Percentiles rank a stretch among this genome's conserved stretches.
Evolutionary conservation across 2,797 vertebrate species (phyloP).

Genomic region (Diceros bicornis): DNA sequence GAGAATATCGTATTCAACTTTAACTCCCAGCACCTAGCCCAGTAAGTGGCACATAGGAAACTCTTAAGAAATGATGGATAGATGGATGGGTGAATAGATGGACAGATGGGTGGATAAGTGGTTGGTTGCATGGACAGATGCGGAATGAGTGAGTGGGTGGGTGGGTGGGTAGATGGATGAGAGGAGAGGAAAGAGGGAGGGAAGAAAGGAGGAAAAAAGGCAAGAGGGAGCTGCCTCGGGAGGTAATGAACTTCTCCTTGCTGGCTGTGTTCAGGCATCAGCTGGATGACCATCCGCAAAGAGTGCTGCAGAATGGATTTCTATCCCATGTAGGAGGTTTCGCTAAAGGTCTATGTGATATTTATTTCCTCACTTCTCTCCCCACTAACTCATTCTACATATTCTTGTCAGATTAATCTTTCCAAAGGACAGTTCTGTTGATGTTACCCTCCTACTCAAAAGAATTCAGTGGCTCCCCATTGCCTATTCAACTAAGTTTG

Average conservation of each 20-base stretch:
- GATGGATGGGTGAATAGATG: too few relatives aligned
- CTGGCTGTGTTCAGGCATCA: background rate
- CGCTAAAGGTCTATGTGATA: conserved; percentile 66
- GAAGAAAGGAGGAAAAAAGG: background rate
- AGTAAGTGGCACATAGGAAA: background rate
- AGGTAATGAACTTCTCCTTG: background rate
- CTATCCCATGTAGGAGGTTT: conserved; percentile 44
- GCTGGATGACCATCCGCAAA: conserved; percentile 38
- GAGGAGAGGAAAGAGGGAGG: background rate
- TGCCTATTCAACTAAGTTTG: conserved; percentile 54
- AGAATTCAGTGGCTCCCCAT: conserved; percentile 13
- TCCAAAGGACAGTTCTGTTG: conserved; percentile 76
- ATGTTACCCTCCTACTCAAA: conserved; percentile 73
- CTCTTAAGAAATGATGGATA: background rate
- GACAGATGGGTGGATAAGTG: background rate
- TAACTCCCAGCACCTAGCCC: background rate
- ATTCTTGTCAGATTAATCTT: conserved; percentile 76
- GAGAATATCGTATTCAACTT: background rate
- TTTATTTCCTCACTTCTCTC: conserved; percentile 71
- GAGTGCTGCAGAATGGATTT: background rate
- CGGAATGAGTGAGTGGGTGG: background rate
- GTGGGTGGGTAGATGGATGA: background rate
- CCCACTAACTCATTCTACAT: conserved; percentile 72
- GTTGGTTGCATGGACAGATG: too few relatives aligned
- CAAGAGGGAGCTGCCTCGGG: background rate